phyloP scores from a whole-genome alignment of 64 coral and sea anemone genomes.

The Trachythela sp. region DNA sequence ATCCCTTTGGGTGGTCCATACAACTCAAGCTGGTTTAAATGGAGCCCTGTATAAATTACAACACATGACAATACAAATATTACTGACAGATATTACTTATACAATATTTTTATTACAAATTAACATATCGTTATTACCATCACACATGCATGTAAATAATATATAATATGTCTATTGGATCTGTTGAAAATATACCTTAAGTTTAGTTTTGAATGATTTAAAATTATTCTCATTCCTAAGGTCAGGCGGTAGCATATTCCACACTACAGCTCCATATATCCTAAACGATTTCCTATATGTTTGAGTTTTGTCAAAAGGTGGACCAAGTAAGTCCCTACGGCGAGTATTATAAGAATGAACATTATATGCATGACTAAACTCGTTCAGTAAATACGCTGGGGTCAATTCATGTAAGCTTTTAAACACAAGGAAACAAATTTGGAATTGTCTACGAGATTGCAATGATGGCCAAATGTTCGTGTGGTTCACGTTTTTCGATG shows the following conservation, averaged over 20 bases:
- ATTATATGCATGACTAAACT: constrained; percentile 22
- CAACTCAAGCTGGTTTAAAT: constrained; percentile 28
- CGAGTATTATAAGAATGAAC: not conserved
- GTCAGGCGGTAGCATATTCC: constrained; percentile 28
- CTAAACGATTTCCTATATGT: constrained; percentile 32
- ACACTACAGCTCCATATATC: not conserved
- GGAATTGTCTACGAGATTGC: not conserved
- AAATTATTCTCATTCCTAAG: constrained; percentile 19
- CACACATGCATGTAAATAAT: constrained; percentile 17
- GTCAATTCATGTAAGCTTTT: not conserved
- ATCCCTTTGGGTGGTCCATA: not conserved
- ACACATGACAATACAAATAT: constrained; percentile 50
- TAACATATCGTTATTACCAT: constrained; percentile 23
- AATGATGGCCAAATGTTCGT: not conserved
- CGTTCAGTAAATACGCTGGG: not conserved
- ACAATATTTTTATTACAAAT: too few species aligned
- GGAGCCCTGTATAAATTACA: constrained; percentile 36
- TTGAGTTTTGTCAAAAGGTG: not conserved
- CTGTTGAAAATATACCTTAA: not conserved
- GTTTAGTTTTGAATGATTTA: constrained; percentile 13
- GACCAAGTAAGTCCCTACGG: not conserved
- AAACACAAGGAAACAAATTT: not conserved
- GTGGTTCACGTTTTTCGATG: not conserved
- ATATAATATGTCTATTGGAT: not conserved
- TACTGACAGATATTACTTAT: constrained; percentile 21